A percentile compares a stretch with the other conserved stretches of the same genome.
phyloP scores from a whole-genome alignment of 2,888 invertebrate genomes.

The Cyaniris semiargus region DNA sequence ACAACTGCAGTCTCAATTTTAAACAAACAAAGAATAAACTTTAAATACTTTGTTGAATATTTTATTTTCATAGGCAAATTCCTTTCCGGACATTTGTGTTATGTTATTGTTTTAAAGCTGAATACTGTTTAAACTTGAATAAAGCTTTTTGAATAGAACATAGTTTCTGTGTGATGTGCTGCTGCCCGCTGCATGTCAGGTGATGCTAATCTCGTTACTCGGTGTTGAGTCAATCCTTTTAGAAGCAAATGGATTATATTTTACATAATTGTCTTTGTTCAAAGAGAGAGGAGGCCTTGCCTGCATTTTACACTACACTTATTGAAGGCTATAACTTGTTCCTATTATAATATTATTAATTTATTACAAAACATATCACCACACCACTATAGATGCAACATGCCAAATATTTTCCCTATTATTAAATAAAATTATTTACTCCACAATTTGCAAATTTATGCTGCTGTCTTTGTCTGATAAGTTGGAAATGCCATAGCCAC shows the following conservation, averaged over 20 bases:
- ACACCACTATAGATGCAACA: not conserved
- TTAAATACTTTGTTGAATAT: slow-evolving; percentile 21
- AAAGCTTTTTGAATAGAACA: slow-evolving; percentile 28
- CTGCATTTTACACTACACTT: not conserved
- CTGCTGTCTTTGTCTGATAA: too few relatives aligned
- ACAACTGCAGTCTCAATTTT: slow-evolving; percentile 26
- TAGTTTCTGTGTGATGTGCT: not conserved
- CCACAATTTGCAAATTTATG: not conserved
- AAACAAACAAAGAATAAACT: slow-evolving; percentile 26
- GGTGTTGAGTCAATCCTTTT: slow-evolving; percentile 15
- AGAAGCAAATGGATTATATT: slow-evolving; percentile 7
- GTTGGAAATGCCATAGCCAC: not conserved
- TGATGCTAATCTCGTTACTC: slow-evolving; percentile 14
- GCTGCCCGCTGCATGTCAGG: not conserved
- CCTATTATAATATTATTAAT: too few relatives aligned
- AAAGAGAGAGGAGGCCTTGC: slow-evolving; percentile 22
- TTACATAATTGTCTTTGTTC: slow-evolving; percentile 20
- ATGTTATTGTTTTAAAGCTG: slow-evolving; percentile 30
- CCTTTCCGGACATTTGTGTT: slow-evolving; percentile 10
- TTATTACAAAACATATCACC: too few relatives aligned
- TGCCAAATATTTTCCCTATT: not conserved
- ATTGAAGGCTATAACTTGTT: not conserved
- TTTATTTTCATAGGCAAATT: slow-evolving; percentile 26
- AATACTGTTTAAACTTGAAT: slow-evolving; percentile 29
- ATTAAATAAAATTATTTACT: not conserved